phyloP scores from a whole-genome alignment of 2,888 invertebrate species.

The Trissolcus japonicus region DNA sequence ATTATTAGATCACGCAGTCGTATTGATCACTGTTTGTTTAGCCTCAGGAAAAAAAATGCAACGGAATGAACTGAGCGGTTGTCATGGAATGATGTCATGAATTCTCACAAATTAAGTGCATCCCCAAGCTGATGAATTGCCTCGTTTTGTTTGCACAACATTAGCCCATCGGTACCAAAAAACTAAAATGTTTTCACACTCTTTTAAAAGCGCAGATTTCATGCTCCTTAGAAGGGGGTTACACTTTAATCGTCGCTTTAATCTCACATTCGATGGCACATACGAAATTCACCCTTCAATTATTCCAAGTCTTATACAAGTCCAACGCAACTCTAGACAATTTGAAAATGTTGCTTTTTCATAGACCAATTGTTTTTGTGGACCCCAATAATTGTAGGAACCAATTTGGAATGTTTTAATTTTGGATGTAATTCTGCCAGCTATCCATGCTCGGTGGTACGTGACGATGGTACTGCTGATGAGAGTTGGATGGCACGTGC shows the following conservation, averaged over 20 bases:
- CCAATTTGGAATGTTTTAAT: slow-evolving; percentile 1
- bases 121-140: slow-evolving; percentile 2
- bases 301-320: not conserved
- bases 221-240: not conserved
- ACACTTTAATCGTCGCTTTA: slow-evolving; percentile 5
- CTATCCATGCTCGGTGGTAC: slow-evolving; percentile 67
- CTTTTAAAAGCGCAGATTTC: not conserved
- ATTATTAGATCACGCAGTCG: slow-evolving; percentile 67
- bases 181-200: not conserved
- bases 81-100: slow-evolving; percentile 77
- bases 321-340: too few relatives aligned
- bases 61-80: slow-evolving; percentile 70
- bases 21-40: slow-evolving; percentile 69
- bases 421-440: slow-evolving; percentile 61
- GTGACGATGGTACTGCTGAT: slow-evolving; percentile 76
- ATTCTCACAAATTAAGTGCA: slow-evolving; percentile 60
- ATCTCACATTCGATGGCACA: slow-evolving; percentile 25
- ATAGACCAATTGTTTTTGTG: too few relatives aligned
- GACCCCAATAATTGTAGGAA: too few relatives aligned
- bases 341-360: too few relatives aligned
- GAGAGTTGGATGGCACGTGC: slow-evolving; percentile 61
- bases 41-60: slow-evolving; percentile 67
- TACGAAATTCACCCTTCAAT: slow-evolving; percentile 4
- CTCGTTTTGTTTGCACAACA: slow-evolving; percentile 29
- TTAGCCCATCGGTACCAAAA: slow-evolving; percentile 11